Evolutionary conservation across 2,113 vertebrate genomes (phyloP).

Genomic region (Rhinolophus ferrumequinum): DNA sequence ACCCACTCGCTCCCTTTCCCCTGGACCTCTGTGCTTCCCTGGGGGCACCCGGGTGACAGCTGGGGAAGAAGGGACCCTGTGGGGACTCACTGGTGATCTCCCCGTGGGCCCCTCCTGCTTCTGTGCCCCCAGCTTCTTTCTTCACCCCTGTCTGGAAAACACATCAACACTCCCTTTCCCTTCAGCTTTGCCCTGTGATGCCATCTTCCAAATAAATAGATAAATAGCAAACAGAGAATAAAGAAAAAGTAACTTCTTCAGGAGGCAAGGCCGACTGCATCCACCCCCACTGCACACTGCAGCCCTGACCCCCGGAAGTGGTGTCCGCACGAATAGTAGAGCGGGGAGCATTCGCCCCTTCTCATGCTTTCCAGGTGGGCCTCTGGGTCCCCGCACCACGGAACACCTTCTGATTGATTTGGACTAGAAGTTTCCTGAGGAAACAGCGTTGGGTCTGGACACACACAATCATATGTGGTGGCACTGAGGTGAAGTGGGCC

Average conservation of each 20-base stretch:
- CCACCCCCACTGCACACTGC: not conserved
- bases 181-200: not conserved
- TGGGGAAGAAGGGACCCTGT: rapidly evolving
- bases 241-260: not conserved
- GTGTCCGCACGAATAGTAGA: not conserved
- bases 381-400: not conserved
- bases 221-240: not conserved
- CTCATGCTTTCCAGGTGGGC: not conserved
- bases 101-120: not conserved
- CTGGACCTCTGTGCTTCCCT: not conserved
- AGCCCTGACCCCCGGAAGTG: not conserved
- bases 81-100: not conserved
- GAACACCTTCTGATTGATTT: not conserved
- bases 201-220: not conserved
- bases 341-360: not conserved
- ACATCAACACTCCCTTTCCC: no score
- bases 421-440: not conserved
- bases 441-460: not conserved
- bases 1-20: not conserved
- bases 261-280: not conserved
- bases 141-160: not conserved
- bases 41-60: not conserved
- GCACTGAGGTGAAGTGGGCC: not conserved
- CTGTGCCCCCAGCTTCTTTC: not conserved
- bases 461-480: not conserved